These are phyloP conservation scores for Parasteatoda tepidariorum DNA, from an alignment of 1,140 invertebrate species.

Conservation along the genomic window DNA sequence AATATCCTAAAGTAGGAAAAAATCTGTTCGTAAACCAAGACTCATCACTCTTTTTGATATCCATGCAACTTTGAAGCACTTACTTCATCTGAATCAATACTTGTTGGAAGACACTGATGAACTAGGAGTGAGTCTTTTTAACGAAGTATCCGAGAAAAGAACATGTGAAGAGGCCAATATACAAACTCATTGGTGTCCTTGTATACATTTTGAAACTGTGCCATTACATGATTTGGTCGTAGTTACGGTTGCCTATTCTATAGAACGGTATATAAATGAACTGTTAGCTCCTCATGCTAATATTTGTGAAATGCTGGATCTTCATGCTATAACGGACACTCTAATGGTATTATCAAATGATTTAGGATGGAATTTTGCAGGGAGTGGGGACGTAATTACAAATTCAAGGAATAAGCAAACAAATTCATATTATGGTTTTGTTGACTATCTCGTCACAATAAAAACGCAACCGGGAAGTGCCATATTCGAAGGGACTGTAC, in stretches of 20 bases:
- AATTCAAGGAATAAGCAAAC: conserved; percentile 65
- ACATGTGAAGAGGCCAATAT: conserved; percentile 68
- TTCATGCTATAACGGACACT: conserved; percentile 77
- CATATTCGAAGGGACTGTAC: conserved; percentile 81
- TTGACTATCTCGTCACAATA: conserved; percentile 74
- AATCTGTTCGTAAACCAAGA: conserved; percentile 78
- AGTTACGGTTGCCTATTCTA: conserved; percentile 62
- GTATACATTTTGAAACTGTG: conserved; percentile 62
- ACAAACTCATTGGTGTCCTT: conserved; percentile 69
- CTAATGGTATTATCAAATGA: conserved; percentile 74
- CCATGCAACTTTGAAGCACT: conserved; percentile 68
- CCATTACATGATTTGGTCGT: not conserved
- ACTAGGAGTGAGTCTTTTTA: conserved; percentile 81
- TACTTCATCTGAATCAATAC: conserved; percentile 65
- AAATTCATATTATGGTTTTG: not conserved
- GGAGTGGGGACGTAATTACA: conserved; percentile 74
- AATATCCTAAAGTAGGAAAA: conserved; percentile 73
- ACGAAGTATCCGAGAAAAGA: conserved; percentile 73
- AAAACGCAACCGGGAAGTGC: conserved; percentile 77
- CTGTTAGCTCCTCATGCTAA: not conserved
- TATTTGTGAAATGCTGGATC: conserved; percentile 74
- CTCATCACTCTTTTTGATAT: conserved; percentile 71
- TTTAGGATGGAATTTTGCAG: conserved; percentile 71
- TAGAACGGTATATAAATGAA: conserved; percentile 36
- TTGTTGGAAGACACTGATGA: conserved; percentile 61